Evolutionary conservation across 2,113 vertebrate species (phyloP), one percentile per base, ranked within the genome.

Genomic region (Camelus dromedarius): DNA sequence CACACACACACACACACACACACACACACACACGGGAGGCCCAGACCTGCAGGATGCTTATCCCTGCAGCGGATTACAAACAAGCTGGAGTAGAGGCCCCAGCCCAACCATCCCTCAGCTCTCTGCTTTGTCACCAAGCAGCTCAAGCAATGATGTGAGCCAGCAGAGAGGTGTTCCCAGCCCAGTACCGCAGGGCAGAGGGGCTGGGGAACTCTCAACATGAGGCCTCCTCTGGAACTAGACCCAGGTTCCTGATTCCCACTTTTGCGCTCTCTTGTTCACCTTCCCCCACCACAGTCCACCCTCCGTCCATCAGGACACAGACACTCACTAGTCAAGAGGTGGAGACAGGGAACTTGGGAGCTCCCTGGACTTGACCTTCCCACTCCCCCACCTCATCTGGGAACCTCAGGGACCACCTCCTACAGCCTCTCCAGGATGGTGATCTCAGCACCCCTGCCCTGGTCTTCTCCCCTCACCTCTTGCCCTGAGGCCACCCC

Each of bases 21-120:
- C 6, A 4, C 13, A 24, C 58, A 32, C 5, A 4, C 50, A 13
- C 0, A 10, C 18, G 32, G 64, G 10, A 22, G 3, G 0, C 2
- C 1, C 35, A 30, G 35, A 6, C 28, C 7, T 16, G 15, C 46
- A 32, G 38, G 4, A 24, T 1, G 46, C 54, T 64, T 28, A 0
- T 16, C 58, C 10, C 20, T 8, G 48, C 30, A 9, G 38, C 22
- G 79, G 13, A 64, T 35, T 52, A 35, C 66, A 73, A n/a, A 48
- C 30, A 38, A 50, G 24, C 46, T 38, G 2, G 12, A 52, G 48
- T 87, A 38, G 9, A 35, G 35, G 67, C 35, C 38, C 7, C 22
- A 16, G 30, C 79, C 69, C 5, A 0, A 7, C 72, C 58, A 46
- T 18, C 16, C 28, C 79, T 82, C 64, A 13, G 22, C 42, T 30